Base-by-base conservation (phyloP, 2,888 invertebrate species). In the Ennomos quercinarius region DNA sequence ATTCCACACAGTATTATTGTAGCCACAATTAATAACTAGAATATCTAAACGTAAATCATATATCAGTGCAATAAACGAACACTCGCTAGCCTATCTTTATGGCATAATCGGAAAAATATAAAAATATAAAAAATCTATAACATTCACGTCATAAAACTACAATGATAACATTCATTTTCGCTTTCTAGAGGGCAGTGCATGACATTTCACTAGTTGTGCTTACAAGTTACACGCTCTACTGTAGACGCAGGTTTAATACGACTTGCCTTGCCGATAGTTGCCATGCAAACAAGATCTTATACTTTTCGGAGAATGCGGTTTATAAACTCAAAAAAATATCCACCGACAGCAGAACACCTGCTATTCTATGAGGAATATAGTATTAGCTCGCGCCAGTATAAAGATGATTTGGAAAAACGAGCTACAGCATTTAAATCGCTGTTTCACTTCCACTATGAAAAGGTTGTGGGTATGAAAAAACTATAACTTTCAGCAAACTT, bases 151-250 rank as follows among this genome's bases (percentile, higher is more conserved):
- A 53, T 59, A 42, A 57, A 49, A 65, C 69, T 69, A 69, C 65
- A 63, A 27, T 57, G 65, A 57, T 65, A 65, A 65, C 65, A 66
- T 68, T 64, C 63, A 67, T 41, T 64, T 61, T 68, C 45, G 62
- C 62, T 53, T 27, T 63, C 68, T 65, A 70, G 47, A 61, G 74
- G 73, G 72, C 75, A 71, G 76, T 80, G 82, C 78, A 70, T 67
- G 66, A 71, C 74, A 81, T 77, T 64, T 77, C 76, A 73, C 77
- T 77, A 78, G 64, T 57, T 65, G 81, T 82, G 83, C 80, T 71
- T 71, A 27, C 27, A 27, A 27, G 27, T 27, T 48, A 72, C 75
- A 77, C 76, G 81, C 78, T 72, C 74, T 74, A 78, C 74, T 68
- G 57, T 67, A 66, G 38, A 66, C 67, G 58, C 49, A 66, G 70